Evolutionary conservation across 2,113 vertebrate genomes (phyloP).

Genomic region (Leptocoma aspasia): DNA sequence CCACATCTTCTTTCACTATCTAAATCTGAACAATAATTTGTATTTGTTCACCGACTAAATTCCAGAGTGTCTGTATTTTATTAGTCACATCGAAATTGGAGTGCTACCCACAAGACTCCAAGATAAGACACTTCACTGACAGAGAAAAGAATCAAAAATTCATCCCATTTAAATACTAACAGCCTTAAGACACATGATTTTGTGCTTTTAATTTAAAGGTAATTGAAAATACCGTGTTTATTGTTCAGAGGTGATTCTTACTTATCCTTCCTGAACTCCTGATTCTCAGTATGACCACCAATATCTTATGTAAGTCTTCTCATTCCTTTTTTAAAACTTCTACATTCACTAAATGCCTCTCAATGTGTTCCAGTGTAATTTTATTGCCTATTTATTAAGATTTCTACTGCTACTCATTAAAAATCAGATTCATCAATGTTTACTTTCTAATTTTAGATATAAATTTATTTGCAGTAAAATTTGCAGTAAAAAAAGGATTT

Average conservation of each 20-base stretch:
- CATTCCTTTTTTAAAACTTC: neutral
- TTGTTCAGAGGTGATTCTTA: neutral
- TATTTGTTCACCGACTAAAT: neutral
- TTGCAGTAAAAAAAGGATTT: slow-evolving; percentile 17
- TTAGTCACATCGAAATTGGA: neutral
- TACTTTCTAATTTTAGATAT: neutral
- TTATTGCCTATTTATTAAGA: neutral
- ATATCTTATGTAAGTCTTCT: neutral
- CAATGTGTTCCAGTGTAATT: neutral
- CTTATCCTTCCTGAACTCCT: neutral
- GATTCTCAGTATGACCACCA: neutral
- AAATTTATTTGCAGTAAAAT: neutral
- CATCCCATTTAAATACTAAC: neutral
- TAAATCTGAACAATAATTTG: neutral
- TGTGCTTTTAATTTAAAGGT: neutral
- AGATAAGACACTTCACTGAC: neutral
- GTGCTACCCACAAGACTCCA: neutral
- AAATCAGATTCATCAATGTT: neutral
- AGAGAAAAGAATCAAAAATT: neutral
- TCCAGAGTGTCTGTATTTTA: neutral
- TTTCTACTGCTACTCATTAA: neutral
- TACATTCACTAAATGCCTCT: neutral
- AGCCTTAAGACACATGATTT: neutral
- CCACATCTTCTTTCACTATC: neutral
- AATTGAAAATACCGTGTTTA: neutral